Evolutionary conservation across 2,113 vertebrate species (phyloP).

Genomic region (Macrotus californicus): DNA sequence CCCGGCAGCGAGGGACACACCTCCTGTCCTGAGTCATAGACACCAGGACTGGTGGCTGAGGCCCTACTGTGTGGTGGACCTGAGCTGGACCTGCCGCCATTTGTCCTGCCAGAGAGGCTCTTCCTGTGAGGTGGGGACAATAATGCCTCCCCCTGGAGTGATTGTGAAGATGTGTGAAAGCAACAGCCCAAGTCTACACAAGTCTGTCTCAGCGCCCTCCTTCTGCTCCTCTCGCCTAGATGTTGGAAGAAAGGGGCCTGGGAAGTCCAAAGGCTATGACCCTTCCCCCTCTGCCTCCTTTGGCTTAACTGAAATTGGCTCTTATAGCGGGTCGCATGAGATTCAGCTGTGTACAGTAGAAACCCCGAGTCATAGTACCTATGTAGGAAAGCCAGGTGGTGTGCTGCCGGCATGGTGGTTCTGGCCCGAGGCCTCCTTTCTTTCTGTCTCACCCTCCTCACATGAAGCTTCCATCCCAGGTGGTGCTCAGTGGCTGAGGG

Average conservation of each 20-base stretch:
- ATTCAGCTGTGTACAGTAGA: neutral
- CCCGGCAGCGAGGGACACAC: neutral
- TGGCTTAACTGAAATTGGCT: neutral
- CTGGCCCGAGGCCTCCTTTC: neutral
- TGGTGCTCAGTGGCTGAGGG: neutral
- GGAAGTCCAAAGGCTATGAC: neutral
- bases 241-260: neutral
- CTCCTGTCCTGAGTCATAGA: neutral
- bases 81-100: neutral
- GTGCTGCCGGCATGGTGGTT: neutral
- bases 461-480: neutral
- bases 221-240: neutral
- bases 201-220: neutral
- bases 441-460: neutral
- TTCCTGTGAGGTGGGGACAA: neutral
- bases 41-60: neutral
- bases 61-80: too few species aligned
- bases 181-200: neutral
- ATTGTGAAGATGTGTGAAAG: neutral
- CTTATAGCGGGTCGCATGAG: neutral
- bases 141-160: neutral
- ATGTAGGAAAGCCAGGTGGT: neutral
- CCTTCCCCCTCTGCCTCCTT: neutral
- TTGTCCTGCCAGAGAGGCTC: neutral
- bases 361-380: neutral